These are phyloP conservation scores for Myripristis jacobus DNA, from an alignment of 2,797 vertebrate genomes.

Conservation along the genomic window DNA sequence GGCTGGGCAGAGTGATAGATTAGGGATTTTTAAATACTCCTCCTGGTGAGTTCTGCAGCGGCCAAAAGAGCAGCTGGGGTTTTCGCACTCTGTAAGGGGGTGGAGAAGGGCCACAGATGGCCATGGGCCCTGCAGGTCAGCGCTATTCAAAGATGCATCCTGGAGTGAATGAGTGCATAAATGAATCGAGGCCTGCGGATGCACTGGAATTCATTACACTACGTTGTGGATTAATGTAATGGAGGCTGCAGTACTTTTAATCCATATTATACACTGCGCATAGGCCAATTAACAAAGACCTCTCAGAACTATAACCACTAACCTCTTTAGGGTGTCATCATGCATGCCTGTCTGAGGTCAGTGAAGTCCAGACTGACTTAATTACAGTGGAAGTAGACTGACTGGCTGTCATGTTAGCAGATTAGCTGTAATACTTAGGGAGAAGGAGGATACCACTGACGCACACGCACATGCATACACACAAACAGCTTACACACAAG, in stretches of 20 bases:
- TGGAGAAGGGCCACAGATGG: conserved; percentile 72
- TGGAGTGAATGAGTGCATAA: conserved; percentile 57
- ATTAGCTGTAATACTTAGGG: conserved; percentile 15
- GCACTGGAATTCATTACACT: conserved; percentile 43
- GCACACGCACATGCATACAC: neutral
- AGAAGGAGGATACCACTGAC: conserved; percentile 16
- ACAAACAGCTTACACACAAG: conserved; percentile 29
- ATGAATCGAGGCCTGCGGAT: conserved; percentile 50
- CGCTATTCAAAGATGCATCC: conserved; percentile 69
- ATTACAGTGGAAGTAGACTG: conserved; percentile 41
- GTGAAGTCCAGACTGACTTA: conserved; percentile 22
- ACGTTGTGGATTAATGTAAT: conserved; percentile 49
- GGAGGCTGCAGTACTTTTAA: conserved; percentile 50
- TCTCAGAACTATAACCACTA: conserved; percentile 24
- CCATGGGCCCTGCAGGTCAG: conserved; percentile 70
- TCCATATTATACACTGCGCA: conserved; percentile 57
- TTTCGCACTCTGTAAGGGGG: conserved; percentile 51
- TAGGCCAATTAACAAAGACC: conserved; percentile 48
- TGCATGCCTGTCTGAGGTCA: conserved; percentile 4
- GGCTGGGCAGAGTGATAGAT: conserved; percentile 76
- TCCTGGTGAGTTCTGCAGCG: conserved; percentile 66
- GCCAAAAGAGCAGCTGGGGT: conserved; percentile 79
- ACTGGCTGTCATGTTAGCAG: conserved; percentile 13
- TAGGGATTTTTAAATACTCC: conserved; percentile 79
- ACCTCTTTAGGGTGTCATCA: conserved; percentile 2